Evolutionary conservation across 92 coral and sea anemone genomes (phyloP), one percentile per base, ranked within the genome.

Genomic region (Heteractis magnifica): DNA sequence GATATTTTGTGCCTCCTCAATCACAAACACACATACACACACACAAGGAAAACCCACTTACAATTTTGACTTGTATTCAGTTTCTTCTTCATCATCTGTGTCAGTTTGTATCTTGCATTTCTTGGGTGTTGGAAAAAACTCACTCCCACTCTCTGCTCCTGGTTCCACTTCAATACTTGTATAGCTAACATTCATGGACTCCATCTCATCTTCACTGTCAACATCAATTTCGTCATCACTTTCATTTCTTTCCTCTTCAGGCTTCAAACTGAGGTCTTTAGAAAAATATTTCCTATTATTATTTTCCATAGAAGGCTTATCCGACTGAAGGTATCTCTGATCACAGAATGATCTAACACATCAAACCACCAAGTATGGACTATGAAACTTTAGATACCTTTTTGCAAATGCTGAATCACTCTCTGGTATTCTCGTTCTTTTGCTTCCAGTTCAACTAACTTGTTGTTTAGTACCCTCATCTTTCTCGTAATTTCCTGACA

Each of bases 71-170:
- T 58, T 10, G 11, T 10, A 58, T 58, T 58, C 18, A 58, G 65
- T 58, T 58, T 58, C 65, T 18, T 58, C 18, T 58, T 65, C 72
- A 65, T 65, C 72, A 8, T 65, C 72, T 18, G 23, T 65, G 72
- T 65, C 72, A 65, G 72, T 8, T 65, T 65, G 13, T 8, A 18
- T 65, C 41, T 18, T 65, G 23, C 13, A 8, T 65, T 65, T 65
- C 72, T 18, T 65, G 8, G 72, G 72, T 10, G 72, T 65, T 65
- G 72, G 72, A 65, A 65, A 58, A 23, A 65, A 65, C 41, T 65
- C 72, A 3, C 72, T 65, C 15, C 72, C 72, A 65, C 72, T 65
- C 18, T 58, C 72, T 65, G 72, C 72, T 18, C 72, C 72, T 18
- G 72, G 72, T 65, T 65, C 73, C 21, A 65, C 41, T 23, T 65